Evolutionary conservation across 2,113 vertebrate genomes (phyloP), one percentile per base, ranked within the genome.

Genomic region (Boleophthalmus pectinirostris): DNA sequence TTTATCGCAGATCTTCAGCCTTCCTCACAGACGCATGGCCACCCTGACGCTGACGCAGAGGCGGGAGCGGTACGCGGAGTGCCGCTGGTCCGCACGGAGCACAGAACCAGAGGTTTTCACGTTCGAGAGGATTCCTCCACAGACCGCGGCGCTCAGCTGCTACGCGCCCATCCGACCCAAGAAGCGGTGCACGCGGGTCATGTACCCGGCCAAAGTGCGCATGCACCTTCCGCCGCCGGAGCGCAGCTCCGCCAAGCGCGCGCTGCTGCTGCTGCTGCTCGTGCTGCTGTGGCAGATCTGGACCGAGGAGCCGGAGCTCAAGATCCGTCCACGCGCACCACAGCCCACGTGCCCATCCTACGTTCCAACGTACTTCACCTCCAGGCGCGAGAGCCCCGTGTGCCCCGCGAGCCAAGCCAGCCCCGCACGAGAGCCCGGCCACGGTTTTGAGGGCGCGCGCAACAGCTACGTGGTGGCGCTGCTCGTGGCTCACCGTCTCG

Each of bases 201-300:
- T 93, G 91, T 94, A 94, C 75, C 94, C 94, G 0, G 89, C 93
- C 20, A 92, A 91, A 2, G 92, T 94, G 58, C 92, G 90, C 80
- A 93, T 92, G 89, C 92, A 94, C 60, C 92, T 94, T 0, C 94
- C 94, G 0, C 90, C 89, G 0, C 91, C 86, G 5, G 94, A 94
- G 91, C 91, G 77, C 82, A 93, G 79, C 80, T 81, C 79, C 0
- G 93, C 85, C 69, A 92, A 94, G 80, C 92, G 94, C 63, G 93
- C 92, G 93, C 84, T 94, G 74, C 11, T 94, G 24, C 25, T 88
- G 38, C 91, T 94, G 74, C 88, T 87, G 61, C 88, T 94, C 81
- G 92, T 94, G 83, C 84, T 94, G 54, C 87, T 93, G 71, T 88
- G 91, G 88, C 94, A 94, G 88, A 91, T 94, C 88, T 94, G 72